Base-by-base conservation (phyloP, 2,888 invertebrate genomes). In the Phragmatobia fuliginosa region DNA sequence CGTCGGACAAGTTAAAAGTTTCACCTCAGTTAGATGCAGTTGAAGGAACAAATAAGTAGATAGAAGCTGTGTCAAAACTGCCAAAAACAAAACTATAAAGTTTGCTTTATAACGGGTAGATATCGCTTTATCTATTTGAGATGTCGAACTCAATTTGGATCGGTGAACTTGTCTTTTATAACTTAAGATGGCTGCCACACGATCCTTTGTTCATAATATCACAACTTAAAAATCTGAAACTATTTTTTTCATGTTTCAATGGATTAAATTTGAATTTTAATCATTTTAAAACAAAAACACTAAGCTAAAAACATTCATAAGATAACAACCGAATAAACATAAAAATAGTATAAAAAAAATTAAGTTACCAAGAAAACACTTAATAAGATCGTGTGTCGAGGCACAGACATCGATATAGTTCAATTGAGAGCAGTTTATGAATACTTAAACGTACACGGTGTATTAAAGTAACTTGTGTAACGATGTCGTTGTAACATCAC, bases 81-180 rank as follows among this genome's bases (percentile, higher is more conserved):
- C 92, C 94, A 95, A 95, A 95, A 95, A 95, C 95, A 95, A 95
- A 95, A 94, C 95, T 94, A 95, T 95, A 95, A 95, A 95, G 92
- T 95, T 94, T 90, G 92, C 89, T 92, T 91, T 91, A 93, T 92
- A 93, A 90, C 93, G 86, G 90, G 87, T 90, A 89, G 93, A 93
- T 93, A 94, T 90, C 93, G 88, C 83, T 93, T 93, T 93, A 94
- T 94, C 94, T 94, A 90, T 93, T 93, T 90, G 91, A 91, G 84
- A 93, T 94, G 94, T 95, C 94, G 81, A 87, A 93, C 90, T 94
- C 93, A 91, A 94, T 94, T 93, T 90, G 86, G 90, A 90, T 90
- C 84, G 84, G 83, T 80, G 85, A 80, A 85, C 84, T 88, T 80
- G 76, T 84, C 83, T 90, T 91, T 88, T 88, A 89, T 85, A 90